phyloP scores from a whole-genome alignment of 1,140 invertebrate species.

The Pogonognathellus flavescens region DNA sequence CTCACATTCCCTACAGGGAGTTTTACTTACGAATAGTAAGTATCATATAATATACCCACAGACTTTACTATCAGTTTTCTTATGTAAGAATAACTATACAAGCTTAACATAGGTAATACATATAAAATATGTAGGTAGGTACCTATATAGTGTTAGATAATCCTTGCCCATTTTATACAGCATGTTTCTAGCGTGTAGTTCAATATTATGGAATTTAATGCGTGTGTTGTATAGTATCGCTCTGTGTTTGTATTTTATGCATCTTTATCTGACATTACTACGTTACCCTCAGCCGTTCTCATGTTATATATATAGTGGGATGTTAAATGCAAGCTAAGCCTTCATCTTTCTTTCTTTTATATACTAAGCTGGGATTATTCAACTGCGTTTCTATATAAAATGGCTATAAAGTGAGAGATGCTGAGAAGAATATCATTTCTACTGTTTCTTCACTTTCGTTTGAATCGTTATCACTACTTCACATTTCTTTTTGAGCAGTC shows the following conservation, averaged over 20 bases:
- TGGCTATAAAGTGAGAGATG: no score
- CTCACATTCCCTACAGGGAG: conserved; percentile 29
- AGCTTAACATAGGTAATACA: not conserved
- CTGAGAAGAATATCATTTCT: not conserved
- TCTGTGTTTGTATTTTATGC: no score
- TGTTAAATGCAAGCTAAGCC: no score
- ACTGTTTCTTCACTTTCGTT: not conserved
- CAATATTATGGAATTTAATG: not conserved
- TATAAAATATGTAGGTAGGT: not conserved
- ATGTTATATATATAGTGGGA: no score
- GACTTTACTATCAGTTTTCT: not conserved
- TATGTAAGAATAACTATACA: not conserved
- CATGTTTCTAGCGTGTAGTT: not conserved
- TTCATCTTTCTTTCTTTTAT: not conserved
- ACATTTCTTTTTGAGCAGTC: conserved; percentile 31
- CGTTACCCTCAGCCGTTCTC: no score
- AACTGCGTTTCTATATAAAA: not conserved
- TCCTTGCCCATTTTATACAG: not conserved
- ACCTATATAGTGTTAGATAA: not conserved
- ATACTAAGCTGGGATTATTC: conserved; percentile 4
- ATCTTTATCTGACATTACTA: no score
- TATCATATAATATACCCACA: not conserved
- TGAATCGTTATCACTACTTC: not conserved
- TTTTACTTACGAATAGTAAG: not conserved
- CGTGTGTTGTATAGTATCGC: no score